Evolutionary conservation across 2,888 invertebrate genomes (phyloP).

Genomic region (Petrolisthes cinctipes): DNA sequence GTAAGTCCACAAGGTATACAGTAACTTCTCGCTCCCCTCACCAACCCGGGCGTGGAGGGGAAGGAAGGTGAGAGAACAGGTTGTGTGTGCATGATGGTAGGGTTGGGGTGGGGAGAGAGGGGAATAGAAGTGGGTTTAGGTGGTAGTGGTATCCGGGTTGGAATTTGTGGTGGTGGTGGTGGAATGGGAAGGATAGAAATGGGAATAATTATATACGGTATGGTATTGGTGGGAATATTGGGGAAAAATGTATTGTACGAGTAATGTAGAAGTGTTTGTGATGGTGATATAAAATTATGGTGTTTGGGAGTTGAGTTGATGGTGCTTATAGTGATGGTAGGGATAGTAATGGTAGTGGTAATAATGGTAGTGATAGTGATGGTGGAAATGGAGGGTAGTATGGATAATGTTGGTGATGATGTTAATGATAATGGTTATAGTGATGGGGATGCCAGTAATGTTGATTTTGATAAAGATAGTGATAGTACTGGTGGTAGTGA

Average conservation of each 20-base stretch:
- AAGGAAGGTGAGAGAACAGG: too few relatives aligned
- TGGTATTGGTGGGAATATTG: neutral
- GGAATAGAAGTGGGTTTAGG: too few relatives aligned
- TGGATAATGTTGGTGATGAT: neutral
- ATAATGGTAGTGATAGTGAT: neutral
- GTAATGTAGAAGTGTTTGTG: neutral
- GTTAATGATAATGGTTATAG: neutral
- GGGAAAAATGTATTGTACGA: too few relatives aligned
- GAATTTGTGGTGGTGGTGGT: conserved; percentile 2
- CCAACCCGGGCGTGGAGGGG: too few relatives aligned
- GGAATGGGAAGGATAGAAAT: neutral
- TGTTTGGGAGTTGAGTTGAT: neutral
- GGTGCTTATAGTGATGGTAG: neutral
- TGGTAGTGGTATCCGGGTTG: neutral
- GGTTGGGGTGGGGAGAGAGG: too few relatives aligned
- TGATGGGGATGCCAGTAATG: neutral
- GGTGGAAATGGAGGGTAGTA: neutral
- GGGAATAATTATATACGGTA: neutral
- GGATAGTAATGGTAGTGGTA: neutral
- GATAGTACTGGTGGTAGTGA: neutral
- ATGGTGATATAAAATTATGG: neutral
- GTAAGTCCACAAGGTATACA: too few relatives aligned
- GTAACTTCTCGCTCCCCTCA: too few relatives aligned
- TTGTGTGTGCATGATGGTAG: too few relatives aligned
- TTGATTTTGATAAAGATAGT: neutral